Base-by-base conservation (phyloP, 2,888 invertebrate species). In the Lithophane ornitopus region DNA sequence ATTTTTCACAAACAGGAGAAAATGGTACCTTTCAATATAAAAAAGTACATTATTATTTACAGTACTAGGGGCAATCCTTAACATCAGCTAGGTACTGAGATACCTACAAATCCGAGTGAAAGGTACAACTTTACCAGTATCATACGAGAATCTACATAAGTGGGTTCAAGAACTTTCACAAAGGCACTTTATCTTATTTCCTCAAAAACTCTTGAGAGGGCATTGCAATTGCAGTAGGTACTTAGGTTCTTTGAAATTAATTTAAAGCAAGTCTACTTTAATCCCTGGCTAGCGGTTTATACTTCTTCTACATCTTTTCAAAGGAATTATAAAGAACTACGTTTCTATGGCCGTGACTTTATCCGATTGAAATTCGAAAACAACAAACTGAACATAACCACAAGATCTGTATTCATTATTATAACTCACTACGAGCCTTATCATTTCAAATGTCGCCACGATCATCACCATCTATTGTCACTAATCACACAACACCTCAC, bases 171-270 rank as follows among this genome's bases (percentile, higher is more conserved):
- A 63, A 63, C 16, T 52, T 52, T 65, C 26, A 65, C 16, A 52
- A 44, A 44, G 39, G 19, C 66, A 66, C 26, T 66, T 11, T 8
- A 66, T n/a, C 16, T 41, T 26, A 54, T 39, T 54, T 19, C 34
- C 39, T 34, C 34, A 19, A 28, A 34, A 46, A 61, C 49, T 39
- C 39, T 26, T 46, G 39, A 41, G 11, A 22, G 22, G 26, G 52
- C 39, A 26, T 9, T 26, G 26, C 39, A 39, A 6, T 14, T 19
- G 26, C 39, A 49, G 28, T 46, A 54, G 14, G 12, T 56, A 67
- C 39, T 54, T n/a, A 54, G 16, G 19, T 22, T 44, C 44, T 46
- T 66, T 68, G 26, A 73, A 67, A 67, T 67, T 26, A 56, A 67
- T 56, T 34, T n/a, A 72, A 58, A 58, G 16, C 56, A 28, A 28